phyloP scores from a whole-genome alignment of 37 sponge, comb jelly and placozoan species.

The Crambe crambe region DNA sequence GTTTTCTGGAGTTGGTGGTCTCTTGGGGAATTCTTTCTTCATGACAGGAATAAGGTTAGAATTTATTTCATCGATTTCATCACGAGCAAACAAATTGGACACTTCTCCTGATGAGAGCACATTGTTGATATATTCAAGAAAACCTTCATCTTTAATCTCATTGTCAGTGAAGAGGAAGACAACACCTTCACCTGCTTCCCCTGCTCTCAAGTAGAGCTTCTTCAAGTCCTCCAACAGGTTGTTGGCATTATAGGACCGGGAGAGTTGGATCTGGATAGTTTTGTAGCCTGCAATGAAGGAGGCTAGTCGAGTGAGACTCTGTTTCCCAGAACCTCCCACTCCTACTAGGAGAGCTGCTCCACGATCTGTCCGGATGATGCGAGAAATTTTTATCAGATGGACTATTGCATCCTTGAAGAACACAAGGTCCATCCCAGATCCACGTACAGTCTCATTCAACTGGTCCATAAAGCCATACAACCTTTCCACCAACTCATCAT shows the following conservation, averaged over 20 bases:
- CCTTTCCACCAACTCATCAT: constrained; percentile 73
- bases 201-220: constrained; percentile 87
- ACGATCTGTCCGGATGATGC: constrained; percentile 96
- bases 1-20: constrained; percentile 98
- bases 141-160: constrained; percentile 99
- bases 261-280: constrained; percentile 97
- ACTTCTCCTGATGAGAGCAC: constrained; percentile 99
- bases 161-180: constrained; percentile 99
- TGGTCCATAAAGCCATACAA: constrained; percentile 77
- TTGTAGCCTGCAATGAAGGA: constrained; percentile 99
- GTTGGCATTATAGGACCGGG: constrained; percentile 94
- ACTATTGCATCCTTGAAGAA: constrained; percentile 99
- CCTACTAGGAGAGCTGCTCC: constrained; percentile 98
- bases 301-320: constrained; percentile 98
- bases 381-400: constrained; percentile 95
- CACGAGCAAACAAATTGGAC: constrained; percentile 95
- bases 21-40: constrained; percentile 95
- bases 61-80: constrained; percentile 97
- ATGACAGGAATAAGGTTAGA: constrained; percentile 92
- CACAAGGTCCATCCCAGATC: constrained; percentile 98
- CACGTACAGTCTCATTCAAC: constrained; percentile 97
- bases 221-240: constrained; percentile 98
- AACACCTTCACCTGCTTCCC: constrained; percentile 91
- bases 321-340: constrained; percentile 99
- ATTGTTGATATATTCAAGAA: constrained; percentile 99